Evolutionary conservation across 64 coral and sea anemone species (phyloP), one percentile per base, ranked within the genome.

Genomic region (Acropora tenuis): DNA sequence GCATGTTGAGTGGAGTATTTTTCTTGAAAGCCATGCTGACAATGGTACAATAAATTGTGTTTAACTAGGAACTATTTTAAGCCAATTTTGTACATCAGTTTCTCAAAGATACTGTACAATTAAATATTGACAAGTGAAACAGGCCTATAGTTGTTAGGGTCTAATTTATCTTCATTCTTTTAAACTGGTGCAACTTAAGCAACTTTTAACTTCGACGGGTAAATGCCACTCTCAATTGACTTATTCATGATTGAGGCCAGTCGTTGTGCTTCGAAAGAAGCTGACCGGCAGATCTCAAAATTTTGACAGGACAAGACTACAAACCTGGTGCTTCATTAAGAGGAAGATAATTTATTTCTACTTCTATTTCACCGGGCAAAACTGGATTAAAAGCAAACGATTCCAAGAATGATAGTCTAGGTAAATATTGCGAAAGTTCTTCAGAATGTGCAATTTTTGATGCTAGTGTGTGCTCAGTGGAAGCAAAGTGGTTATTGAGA

Each of bases 301-400:
- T 65, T 65, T 16, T 65, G 60, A 65, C 1, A 65, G 60, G 60
- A 65, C 60, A 65, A 16, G 9, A 75, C 9, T 75, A 75, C n/a
- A 43, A 75, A 41, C n/a, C 18, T 9, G 18, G 10, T 41, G 73
- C n/a, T 75, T 75, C 43, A 40, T 75, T 30, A 4, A 30, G 60
- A 65, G 73, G 73, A 41, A 44, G 73, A 75, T 3, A 75, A 3
- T 75, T 75, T 75, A 41, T 75, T 75, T 75, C 73, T 75, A 30
- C 5, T 75, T 75, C 73, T 30, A 75, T 41, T 75, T 75, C 73
- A 75, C 18, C 73, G 0, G 73, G 73, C 73, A 0, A 75, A 75
- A 75, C 73, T 75, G 73, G 40, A 40, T 40, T 75, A 40, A 75
- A 75, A 9, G 73, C 30, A 30, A 30, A 30, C 30, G 0, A 30